Percentiles rank a stretch among this genome's conserved stretches.
Evolutionary conservation across 2,113 vertebrate species (phyloP).

Genomic region (Hippocampus comes): DNA sequence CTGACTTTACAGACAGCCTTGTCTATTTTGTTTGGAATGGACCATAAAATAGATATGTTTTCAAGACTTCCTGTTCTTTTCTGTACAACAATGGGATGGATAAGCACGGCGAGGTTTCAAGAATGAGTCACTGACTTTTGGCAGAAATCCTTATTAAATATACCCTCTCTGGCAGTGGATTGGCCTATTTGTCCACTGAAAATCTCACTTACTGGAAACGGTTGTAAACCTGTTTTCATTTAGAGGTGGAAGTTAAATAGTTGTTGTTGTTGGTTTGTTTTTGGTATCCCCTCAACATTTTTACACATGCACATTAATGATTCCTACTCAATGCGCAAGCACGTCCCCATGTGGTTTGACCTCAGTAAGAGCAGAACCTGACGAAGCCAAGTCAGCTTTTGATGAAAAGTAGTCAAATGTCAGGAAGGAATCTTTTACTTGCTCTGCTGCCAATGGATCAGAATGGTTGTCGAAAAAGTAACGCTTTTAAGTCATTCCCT

Average conservation of each 20-base stretch:
- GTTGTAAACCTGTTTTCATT: constrained; percentile 32
- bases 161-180: constrained; percentile 31
- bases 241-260: constrained; percentile 26
- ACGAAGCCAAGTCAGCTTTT: constrained; percentile 6
- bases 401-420: constrained; percentile 12
- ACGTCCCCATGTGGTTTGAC: constrained; percentile 9
- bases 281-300: constrained; percentile 2
- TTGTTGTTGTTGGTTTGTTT: constrained; percentile 13
- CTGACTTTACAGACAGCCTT: constrained; percentile 6
- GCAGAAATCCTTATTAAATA: constrained; percentile 40
- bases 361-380: constrained; percentile 18
- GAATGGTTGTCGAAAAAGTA: constrained; percentile 10
- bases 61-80: constrained; percentile 19
- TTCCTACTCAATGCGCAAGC: constrained; percentile 31
- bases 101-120: constrained; percentile 16
- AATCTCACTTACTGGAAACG: constrained; percentile 50
- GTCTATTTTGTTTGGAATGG: constrained; percentile 21
- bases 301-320: constrained; percentile 20
- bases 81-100: constrained; percentile 7
- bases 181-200: constrained; percentile 36
- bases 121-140: constrained; percentile 32
- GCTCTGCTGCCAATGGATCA: constrained; percentile 4
- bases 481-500: constrained; percentile 12
- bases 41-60: constrained; percentile 26
- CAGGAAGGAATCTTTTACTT: neutral